A percentile compares a stretch with the other conserved stretches of the same genome.
phyloP scores from a whole-genome alignment of 2,113 vertebrate genomes.

The Hippopotamus amphibius region DNA sequence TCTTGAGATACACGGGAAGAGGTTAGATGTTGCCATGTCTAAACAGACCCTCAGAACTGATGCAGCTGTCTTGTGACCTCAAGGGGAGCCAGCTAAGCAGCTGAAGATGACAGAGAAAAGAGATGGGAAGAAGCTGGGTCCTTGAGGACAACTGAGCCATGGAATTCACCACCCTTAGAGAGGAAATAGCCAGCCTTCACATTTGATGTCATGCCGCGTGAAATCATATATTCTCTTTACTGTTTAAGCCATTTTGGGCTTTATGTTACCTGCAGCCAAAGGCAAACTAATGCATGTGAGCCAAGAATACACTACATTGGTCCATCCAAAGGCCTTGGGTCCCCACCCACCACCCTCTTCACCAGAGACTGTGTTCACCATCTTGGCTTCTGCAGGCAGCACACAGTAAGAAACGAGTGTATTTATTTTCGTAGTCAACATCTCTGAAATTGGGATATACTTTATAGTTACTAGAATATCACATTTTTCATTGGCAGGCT shows the following conservation, averaged over 20 bases:
- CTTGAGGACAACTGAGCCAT: background rate
- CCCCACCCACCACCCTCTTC: background rate
- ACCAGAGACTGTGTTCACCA: background rate
- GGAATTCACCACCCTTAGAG: background rate
- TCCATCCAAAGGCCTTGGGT: background rate
- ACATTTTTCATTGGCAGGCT: background rate
- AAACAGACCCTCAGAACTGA: background rate
- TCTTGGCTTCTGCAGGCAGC: background rate
- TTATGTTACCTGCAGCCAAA: conserved; percentile 7
- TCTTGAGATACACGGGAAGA: background rate
- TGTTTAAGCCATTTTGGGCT: background rate
- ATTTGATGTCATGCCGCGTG: background rate
- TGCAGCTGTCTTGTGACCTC: background rate
- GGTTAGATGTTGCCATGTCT: background rate
- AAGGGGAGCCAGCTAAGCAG: background rate
- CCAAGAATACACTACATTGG: background rate
- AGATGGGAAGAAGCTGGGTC: background rate
- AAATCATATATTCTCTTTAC: background rate
- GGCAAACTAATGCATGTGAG: background rate
- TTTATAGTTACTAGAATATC: background rate
- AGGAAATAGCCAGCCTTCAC: background rate
- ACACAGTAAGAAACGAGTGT: background rate
- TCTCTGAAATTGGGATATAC: background rate
- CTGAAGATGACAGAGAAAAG: background rate
- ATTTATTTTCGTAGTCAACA: background rate